Evolutionary conservation across 2,888 invertebrate genomes (phyloP).

Genomic region (Notodonta ziczac): DNA sequence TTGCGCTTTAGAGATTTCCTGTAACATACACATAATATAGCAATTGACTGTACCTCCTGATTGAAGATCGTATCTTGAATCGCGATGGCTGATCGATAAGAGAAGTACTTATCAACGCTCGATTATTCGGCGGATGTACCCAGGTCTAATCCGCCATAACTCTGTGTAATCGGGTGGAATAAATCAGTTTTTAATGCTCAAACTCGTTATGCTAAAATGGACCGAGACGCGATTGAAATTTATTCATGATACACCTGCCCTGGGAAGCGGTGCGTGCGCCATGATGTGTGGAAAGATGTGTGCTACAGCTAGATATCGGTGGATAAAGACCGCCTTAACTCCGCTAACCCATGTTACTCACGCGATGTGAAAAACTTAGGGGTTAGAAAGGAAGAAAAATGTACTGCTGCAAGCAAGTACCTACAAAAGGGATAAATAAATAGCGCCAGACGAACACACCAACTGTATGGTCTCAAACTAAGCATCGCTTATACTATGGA

Average conservation of each 20-base stretch:
- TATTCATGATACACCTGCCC: constrained; percentile 26
- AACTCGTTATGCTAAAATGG: constrained; percentile 11
- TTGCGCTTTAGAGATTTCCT: too few relatives aligned
- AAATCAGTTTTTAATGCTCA: constrained; percentile 3
- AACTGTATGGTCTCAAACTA: too few relatives aligned
- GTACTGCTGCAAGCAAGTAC: too few relatives aligned
- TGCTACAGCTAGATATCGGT: not conserved
- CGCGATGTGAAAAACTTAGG: constrained; percentile 8
- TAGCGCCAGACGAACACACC: too few relatives aligned
- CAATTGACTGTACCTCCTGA: too few relatives aligned
- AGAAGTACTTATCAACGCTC: too few relatives aligned
- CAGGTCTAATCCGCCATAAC: not conserved
- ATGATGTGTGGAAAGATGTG: constrained; percentile 4
- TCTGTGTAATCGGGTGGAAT: not conserved
- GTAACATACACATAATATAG: too few relatives aligned
- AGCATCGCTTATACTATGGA: too few relatives aligned
- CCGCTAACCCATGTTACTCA: constrained; percentile 4
- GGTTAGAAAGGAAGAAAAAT: not conserved
- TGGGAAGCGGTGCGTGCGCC: constrained; percentile 9
- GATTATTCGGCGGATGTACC: too few relatives aligned
- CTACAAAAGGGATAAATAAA: too few relatives aligned
- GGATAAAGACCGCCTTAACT: not conserved
- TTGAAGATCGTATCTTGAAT: too few relatives aligned
- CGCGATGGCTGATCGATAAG: too few relatives aligned
- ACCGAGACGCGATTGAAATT: constrained; percentile 13